Evolutionary conservation across 1,140 invertebrate species (phyloP), one percentile per base, ranked within the genome.

Genomic region (Papilio xuthus): DNA sequence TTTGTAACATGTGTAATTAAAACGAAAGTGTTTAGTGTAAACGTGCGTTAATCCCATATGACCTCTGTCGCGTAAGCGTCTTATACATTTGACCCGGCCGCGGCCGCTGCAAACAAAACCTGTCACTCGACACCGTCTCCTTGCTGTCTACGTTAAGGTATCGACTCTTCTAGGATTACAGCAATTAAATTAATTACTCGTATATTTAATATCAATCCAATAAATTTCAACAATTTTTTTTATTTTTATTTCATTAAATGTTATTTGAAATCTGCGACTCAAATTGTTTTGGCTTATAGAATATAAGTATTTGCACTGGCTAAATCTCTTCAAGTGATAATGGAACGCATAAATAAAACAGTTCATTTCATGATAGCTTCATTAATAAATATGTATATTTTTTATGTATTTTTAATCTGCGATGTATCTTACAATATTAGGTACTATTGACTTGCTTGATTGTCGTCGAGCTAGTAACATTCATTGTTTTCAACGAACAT

Each of bases 401-500:
- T 72, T 47, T 72, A 44, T 72, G 8, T n/a, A 72, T 72, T 42
- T 37, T 44, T 20, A 42, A 44, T 42, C 42, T 72, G 70, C 37
- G 70, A 72, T 72, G 70, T 72, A 72, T 72, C n/a, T 72, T 72
- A 44, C 18, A 72, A 6, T 50, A 44, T 78, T 77, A 63, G 53
- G 13, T 67, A 60, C 72, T 56, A 73, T 77, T 77, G 77, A 77
- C 75, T 81, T 79, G 77, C 69, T 77, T 74, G 77, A n/a, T 23
- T 63, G 37, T 53, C 32, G 60, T 7, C 60, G 56, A 71, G 32
- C 44, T 15, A 13, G 70, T 23, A 23, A 77, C 8, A 77, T 50
- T 41, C 37, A 37, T 37, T 32, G 47, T 6, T 77, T 80, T 87
- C 77, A 90, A 60, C 88, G 86, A 4, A 90, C 82, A 71, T 89